phyloP scores from a whole-genome alignment of 2,113 vertebrate species.

The Tangachromis dhanisi region DNA sequence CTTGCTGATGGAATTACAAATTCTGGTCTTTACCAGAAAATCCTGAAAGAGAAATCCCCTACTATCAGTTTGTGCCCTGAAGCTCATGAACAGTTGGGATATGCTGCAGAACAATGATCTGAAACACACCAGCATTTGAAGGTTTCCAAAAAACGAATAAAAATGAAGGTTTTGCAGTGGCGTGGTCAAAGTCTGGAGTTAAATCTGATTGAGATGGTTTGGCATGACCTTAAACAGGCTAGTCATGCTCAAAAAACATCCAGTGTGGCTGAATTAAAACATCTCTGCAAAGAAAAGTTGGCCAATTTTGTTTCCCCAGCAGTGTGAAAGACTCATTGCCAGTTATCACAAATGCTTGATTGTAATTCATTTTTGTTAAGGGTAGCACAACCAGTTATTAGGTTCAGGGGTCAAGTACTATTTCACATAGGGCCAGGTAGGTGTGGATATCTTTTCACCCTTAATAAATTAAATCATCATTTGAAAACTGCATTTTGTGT shows the following conservation, averaged over 20 bases:
- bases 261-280: not conserved
- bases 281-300: not conserved
- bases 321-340: not conserved
- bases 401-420: not conserved
- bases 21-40: not conserved
- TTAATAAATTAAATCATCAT: not conserved
- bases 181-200: not conserved
- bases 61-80: not conserved
- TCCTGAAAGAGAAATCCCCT: not conserved
- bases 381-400: not conserved
- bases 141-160: accelerated
- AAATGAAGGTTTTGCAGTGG: accelerated
- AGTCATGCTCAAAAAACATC: not conserved
- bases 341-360: not conserved
- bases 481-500: not conserved
- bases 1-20: not conserved
- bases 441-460: not conserved
- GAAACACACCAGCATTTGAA: not conserved
- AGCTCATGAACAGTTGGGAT: not conserved
- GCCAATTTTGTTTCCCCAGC: not conserved
- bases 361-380: accelerated
- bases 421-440: not conserved
- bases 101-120: not conserved
- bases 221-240: not conserved
- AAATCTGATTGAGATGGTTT: not conserved